Evolutionary conservation across 1,140 invertebrate genomes (phyloP).

Genomic region (Ceratitis capitata): DNA sequence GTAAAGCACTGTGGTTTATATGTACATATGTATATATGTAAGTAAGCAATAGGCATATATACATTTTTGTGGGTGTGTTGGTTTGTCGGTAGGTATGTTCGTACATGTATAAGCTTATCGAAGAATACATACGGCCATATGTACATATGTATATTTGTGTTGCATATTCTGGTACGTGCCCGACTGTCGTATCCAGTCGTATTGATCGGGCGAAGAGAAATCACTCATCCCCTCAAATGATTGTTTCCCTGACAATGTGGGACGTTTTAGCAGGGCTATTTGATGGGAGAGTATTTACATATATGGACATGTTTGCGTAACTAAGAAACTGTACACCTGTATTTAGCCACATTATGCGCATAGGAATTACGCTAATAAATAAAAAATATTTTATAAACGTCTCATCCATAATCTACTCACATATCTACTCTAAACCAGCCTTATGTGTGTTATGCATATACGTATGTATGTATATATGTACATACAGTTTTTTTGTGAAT

Average conservation of each 20-base stretch:
- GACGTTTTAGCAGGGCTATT: neutral
- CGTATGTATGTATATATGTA: neutral
- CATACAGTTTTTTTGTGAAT: no score
- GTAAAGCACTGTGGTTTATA: no score
- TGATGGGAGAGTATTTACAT: neutral
- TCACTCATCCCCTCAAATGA: neutral
- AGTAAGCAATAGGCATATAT: neutral
- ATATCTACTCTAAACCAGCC: neutral
- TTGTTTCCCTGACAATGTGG: neutral
- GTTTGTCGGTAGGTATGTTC: no score
- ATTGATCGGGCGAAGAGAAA: neutral
- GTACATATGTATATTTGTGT: neutral
- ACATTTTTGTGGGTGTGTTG: neutral
- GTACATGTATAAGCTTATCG: conserved; percentile 12
- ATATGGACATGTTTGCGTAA: neutral
- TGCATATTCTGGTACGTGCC: no score
- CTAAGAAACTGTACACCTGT: conserved; percentile 5
- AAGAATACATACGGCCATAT: neutral
- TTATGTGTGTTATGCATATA: neutral
- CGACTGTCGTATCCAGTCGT: neutral
- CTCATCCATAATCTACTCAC: no score
- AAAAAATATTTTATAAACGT: no score
- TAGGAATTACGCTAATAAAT: no score
- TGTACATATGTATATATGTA: neutral
- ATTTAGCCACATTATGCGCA: neutral